Evolutionary conservation across 2,113 vertebrate species (phyloP), one percentile per base, ranked within the genome.

Genomic region (Natator depressus): DNA sequence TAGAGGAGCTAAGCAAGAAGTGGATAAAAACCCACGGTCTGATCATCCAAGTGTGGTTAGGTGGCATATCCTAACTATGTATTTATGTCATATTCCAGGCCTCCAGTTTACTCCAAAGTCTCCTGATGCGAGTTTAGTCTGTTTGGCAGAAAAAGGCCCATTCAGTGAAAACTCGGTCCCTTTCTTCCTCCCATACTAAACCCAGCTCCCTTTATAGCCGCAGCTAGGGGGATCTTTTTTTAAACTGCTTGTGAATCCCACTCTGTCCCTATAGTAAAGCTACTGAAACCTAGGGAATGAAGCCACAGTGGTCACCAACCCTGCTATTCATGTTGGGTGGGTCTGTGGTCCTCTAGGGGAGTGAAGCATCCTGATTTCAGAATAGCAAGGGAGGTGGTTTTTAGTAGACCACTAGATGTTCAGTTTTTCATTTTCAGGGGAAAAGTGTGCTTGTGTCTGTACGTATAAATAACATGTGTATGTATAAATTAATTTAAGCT

Each of bases 301-400:
- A 97, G 95, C 95, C 94, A 89, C 91, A 93, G 24, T 24, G 24
- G 10, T 85, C 75, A 76, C 80, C 92, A 92, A 96, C 94, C 62
- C 78, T 92, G 87, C 59, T 95, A 59, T 96, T 96, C 29, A 72
- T 87, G 12, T 31, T 93, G 96, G 96, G 93, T 93, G 97, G 92
- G 50, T 92, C 96, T 90, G n/a, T 65, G 49, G 24, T 94, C 88
- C 91, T 62, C 0, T 0, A 65, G 13, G 78, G 20, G 5, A 94
- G 24, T 0, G 3, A 50, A 80, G 27, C 69, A 55, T 85, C 92
- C 86, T 85, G 46, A 84, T 89, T 95, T 95, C 85, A 87, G 94
- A 93, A 95, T 49, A 92, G 95, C 14, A 85, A 50, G 91, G 62
- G 51, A 62, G 82, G 29, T 82, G 80, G 27, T 88, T 91, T 93